Evolutionary conservation across 2,797 vertebrate species (phyloP).

Genomic region (Lagorchestes hirsutus): DNA sequence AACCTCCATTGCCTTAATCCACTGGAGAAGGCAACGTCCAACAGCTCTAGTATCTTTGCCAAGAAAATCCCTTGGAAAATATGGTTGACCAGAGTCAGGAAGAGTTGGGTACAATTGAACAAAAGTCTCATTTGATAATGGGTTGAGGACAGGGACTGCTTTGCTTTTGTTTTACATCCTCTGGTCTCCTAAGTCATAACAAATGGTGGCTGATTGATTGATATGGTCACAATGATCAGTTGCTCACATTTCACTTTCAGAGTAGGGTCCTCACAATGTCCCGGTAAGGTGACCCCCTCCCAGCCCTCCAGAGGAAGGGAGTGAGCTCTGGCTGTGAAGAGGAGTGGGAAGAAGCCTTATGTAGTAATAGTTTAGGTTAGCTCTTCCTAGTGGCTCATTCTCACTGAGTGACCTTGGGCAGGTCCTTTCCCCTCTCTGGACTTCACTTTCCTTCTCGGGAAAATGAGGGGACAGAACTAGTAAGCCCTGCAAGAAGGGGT

Average conservation of each 20-base stretch:
- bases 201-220: neutral
- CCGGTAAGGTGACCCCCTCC: neutral
- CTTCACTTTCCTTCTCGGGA: neutral
- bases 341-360: neutral
- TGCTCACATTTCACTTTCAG: neutral
- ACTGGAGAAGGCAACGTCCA: neutral
- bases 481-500: neutral
- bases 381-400: neutral
- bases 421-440: neutral
- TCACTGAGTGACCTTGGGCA: neutral
- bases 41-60: neutral
- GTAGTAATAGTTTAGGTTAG: neutral
- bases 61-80: no score
- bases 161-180: neutral
- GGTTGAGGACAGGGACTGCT: neutral
- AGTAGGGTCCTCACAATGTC: neutral
- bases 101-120: no score
- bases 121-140: neutral
- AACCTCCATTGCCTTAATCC: neutral
- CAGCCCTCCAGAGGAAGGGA: neutral
- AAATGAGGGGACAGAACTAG: neutral
- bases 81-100: no score
- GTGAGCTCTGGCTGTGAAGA: neutral
- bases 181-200: neutral
- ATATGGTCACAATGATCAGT: neutral